phyloP scores from a whole-genome alignment of 2,113 vertebrate genomes.

The Penelope pileata region DNA sequence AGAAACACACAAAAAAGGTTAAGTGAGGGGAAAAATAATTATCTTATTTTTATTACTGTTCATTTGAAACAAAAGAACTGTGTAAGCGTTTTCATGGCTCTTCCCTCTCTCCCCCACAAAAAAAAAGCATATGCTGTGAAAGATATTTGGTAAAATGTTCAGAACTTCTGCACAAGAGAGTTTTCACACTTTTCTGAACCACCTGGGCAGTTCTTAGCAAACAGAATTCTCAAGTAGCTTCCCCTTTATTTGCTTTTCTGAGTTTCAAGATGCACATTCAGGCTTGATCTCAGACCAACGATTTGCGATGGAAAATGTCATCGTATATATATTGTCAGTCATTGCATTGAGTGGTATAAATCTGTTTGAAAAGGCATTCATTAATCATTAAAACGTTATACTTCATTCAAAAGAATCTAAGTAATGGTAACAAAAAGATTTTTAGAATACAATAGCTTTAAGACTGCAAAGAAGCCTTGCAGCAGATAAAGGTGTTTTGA shows the following conservation, averaged over 20 bases:
- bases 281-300: not conserved
- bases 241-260: not conserved
- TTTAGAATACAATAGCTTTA: not conserved
- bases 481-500: not conserved
- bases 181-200: not conserved
- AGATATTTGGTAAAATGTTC: no score
- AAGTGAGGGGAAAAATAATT: constrained; percentile 43
- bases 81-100: not conserved
- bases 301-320: not conserved
- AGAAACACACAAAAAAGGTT: not conserved
- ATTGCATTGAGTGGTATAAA: not conserved
- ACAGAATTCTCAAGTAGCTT: not conserved
- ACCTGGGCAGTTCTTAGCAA: not conserved
- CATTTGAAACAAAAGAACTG: not conserved
- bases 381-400: not conserved
- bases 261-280: not conserved
- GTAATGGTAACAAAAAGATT: not conserved
- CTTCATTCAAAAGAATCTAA: not conserved
- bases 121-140: no score
- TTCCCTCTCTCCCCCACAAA: not conserved
- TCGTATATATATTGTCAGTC: not conserved
- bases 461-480: not conserved
- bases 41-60: not conserved
- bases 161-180: not conserved
- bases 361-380: not conserved